Conservation (phyloP, 2,113 vertebrate species). For the Boleophthalmus pectinirostris region DNA sequence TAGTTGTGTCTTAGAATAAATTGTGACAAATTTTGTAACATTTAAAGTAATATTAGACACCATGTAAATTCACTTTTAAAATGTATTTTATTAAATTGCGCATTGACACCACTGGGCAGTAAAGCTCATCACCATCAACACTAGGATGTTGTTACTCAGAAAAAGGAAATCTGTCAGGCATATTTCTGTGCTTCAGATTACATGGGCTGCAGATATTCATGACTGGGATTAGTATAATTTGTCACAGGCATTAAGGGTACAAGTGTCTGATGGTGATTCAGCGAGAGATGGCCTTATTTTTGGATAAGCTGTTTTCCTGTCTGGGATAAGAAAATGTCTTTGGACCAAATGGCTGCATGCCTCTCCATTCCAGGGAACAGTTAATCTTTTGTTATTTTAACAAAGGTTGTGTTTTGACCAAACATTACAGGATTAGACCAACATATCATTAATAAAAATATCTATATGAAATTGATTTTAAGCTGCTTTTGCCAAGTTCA, state of each 20-base stretch:
- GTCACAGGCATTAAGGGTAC: slow-evolving; percentile 50
- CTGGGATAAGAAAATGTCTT: slow-evolving; percentile 49
- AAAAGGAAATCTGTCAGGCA: slow-evolving; percentile 59
- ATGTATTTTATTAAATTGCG: not conserved
- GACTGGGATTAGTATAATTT: slow-evolving; percentile 61
- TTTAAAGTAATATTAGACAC: not conserved
- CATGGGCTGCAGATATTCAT: slow-evolving; percentile 64
- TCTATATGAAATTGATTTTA: not conserved
- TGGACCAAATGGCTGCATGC: slow-evolving; percentile 34
- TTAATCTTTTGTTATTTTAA: slow-evolving; percentile 32
- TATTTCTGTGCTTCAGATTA: slow-evolving; percentile 66
- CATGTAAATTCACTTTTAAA: not conserved
- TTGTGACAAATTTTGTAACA: not conserved
- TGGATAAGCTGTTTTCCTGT: slow-evolving; percentile 52
- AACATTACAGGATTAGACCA: not conserved
- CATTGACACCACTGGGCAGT: slow-evolving; percentile 34
- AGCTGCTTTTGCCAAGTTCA: no score
- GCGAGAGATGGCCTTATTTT: slow-evolving; percentile 55
- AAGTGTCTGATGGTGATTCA: slow-evolving; percentile 44
- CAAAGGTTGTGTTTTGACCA: not conserved
- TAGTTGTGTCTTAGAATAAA: no score
- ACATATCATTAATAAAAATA: slow-evolving; percentile 17
- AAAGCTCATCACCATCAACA: slow-evolving; percentile 21
- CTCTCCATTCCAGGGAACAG: slow-evolving; percentile 48
- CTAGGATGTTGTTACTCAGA: slow-evolving; percentile 49